These are phyloP conservation scores for Celastrina argiolus DNA, from an alignment of 2,888 invertebrate species.

Conservation along the genomic window DNA sequence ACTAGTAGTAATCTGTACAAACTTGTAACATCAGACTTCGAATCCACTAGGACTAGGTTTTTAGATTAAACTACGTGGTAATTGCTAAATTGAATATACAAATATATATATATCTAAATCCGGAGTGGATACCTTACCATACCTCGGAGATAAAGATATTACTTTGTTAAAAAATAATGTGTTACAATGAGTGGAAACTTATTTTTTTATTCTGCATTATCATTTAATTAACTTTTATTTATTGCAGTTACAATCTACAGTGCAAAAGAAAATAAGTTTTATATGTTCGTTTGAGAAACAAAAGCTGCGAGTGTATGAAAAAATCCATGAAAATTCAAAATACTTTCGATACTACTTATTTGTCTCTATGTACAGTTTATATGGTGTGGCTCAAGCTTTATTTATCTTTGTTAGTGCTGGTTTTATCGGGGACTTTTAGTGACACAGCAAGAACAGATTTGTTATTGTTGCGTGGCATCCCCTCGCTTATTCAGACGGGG, in stretches of 20 bases:
- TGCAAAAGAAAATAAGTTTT: conserved; percentile 17
- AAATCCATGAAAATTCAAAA: conserved; percentile 4
- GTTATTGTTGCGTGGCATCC: conserved; percentile 61
- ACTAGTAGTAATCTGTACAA: neutral
- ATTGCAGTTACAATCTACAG: conserved; percentile 13
- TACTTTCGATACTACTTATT: conserved; percentile 16
- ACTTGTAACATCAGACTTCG: neutral
- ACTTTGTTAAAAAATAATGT: neutral
- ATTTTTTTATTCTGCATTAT: neutral
- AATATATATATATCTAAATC: neutral
- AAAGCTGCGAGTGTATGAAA: conserved; percentile 17
- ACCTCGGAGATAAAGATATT: neutral
- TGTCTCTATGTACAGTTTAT: conserved; percentile 28
- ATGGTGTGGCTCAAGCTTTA: conserved; percentile 34
- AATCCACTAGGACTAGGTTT: neutral
- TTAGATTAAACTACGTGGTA: neutral
- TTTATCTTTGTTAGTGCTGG: conserved; percentile 57
- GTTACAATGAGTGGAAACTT: neutral
- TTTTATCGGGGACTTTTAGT: conserved; percentile 67
- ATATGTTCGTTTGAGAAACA: neutral
- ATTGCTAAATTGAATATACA: neutral
- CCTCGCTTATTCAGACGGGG: conserved; percentile 57
- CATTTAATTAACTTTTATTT: neutral
- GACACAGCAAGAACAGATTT: conserved; percentile 51
- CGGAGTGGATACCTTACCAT: neutral